phyloP scores from a whole-genome alignment of 1,140 invertebrate species.

The Archegozetes longisetosus region DNA sequence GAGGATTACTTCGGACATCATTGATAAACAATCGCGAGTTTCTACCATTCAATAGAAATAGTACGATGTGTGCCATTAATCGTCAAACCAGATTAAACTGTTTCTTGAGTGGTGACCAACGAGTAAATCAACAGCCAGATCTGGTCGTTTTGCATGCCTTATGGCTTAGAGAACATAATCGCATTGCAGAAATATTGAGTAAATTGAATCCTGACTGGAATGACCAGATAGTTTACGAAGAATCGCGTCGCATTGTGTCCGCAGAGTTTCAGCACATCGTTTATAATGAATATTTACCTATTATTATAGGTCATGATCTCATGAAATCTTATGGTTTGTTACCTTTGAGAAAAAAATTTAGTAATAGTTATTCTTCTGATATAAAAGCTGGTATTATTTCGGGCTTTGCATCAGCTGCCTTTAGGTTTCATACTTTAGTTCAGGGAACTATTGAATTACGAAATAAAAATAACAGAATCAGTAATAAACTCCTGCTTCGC shows the following conservation, averaged over 20 bases:
- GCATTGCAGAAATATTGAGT: slow-evolving; percentile 32
- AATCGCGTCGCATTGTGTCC: slow-evolving; percentile 37
- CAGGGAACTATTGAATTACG: slow-evolving; percentile 31
- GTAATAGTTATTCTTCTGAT: slow-evolving; percentile 1
- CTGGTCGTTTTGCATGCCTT: slow-evolving; percentile 37
- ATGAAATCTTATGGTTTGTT: background rate
- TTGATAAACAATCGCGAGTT: slow-evolving; percentile 1
- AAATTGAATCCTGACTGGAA: slow-evolving; percentile 36
- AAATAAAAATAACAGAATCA: slow-evolving; percentile 1
- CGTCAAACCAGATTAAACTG: slow-evolving; percentile 22
- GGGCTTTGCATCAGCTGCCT: slow-evolving; percentile 33
- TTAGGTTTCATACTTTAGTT: slow-evolving; percentile 47
- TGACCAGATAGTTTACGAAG: slow-evolving; percentile 33
- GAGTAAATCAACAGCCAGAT: slow-evolving; percentile 22
- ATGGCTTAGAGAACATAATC: slow-evolving; percentile 39
- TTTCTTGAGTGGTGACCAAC: slow-evolving; percentile 14
- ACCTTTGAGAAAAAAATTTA: background rate
- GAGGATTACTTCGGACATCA: slow-evolving; percentile 18
- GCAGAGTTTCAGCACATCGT: slow-evolving; percentile 44
- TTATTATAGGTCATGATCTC: slow-evolving; percentile 25
- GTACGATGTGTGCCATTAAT: slow-evolving; percentile 68
- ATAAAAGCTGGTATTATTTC: background rate
- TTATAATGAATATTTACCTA: slow-evolving; percentile 35
- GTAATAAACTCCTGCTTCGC: slow-evolving; percentile 40
- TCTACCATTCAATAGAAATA: slow-evolving; percentile 39